Conservation (phyloP, 2,113 vertebrate genomes). For the Aix galericulata region DNA sequence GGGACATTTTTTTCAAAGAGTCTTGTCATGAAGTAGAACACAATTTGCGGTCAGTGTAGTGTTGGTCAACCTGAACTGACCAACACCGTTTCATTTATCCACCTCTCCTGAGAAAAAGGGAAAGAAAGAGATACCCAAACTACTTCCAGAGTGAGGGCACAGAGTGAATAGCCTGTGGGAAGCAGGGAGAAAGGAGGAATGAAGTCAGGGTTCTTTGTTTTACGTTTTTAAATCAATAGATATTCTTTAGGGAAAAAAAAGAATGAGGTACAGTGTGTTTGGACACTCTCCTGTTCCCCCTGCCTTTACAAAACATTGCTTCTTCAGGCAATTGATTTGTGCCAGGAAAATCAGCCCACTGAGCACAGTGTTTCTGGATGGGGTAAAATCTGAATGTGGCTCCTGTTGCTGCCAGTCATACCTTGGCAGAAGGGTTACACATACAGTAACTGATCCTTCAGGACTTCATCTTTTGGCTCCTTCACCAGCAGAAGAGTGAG, state of each 20-base stretch:
- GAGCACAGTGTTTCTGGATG: not conserved
- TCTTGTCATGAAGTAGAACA: not conserved
- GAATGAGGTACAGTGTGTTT: not conserved
- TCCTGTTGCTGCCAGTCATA: constrained; percentile 65
- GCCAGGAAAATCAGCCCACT: constrained; percentile 22
- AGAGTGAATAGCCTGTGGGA: not conserved
- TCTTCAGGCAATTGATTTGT: not conserved
- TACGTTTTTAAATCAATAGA: not conserved
- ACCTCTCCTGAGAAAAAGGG: fast-evolving
- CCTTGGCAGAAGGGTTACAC: constrained; percentile 37
- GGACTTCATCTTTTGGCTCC: constrained; percentile 9
- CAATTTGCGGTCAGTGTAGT: not conserved
- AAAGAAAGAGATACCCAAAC: not conserved
- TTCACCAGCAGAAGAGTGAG: not conserved
- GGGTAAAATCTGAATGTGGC: not conserved
- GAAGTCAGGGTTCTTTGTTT: not conserved
- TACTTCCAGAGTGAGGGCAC: not conserved
- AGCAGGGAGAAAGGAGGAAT: not conserved
- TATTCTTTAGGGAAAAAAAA: not conserved
- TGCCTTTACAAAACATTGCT: not conserved
- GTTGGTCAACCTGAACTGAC: not conserved
- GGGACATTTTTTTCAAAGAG: not conserved
- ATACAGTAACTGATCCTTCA: constrained; percentile 51
- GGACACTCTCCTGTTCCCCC: not conserved
- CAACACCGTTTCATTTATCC: not conserved